Evolutionary conservation across 2,797 vertebrate genomes (phyloP).

Genomic region (Hemitrygon akajei): DNA sequence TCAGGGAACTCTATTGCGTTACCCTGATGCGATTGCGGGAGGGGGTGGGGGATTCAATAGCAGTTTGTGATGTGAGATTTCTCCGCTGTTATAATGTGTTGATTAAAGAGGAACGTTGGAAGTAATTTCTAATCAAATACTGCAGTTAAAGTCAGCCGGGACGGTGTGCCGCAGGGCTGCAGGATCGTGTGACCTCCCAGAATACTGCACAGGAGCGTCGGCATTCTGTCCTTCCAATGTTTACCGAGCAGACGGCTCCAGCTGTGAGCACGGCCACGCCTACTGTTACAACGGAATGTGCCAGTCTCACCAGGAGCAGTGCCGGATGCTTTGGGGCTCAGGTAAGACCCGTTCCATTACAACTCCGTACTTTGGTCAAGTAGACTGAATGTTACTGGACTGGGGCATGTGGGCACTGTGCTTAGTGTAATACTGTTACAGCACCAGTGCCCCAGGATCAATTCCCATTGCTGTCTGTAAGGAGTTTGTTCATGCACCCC

Average conservation of each 20-base stretch:
- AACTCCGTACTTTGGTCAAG: not conserved
- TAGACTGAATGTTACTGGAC: too few species aligned
- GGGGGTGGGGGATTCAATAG: too few species aligned
- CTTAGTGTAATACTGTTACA: too few species aligned
- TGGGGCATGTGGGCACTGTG: too few species aligned
- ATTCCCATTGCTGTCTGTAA: too few species aligned
- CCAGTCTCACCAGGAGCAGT: constrained; percentile 82
- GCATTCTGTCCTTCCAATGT: constrained; percentile 80
- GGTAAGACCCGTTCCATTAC: constrained; percentile 58
- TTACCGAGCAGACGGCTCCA: constrained; percentile 78
- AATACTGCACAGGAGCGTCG: constrained; percentile 82
- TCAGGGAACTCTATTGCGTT: too few species aligned
- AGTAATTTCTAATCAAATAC: not conserved
- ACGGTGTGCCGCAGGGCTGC: constrained; percentile 72
- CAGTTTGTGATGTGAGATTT: too few species aligned
- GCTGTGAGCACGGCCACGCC: constrained; percentile 66
- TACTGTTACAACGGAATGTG: constrained; percentile 89
- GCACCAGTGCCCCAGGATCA: too few species aligned
- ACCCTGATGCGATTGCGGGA: too few species aligned
- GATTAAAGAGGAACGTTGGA: too few species aligned
- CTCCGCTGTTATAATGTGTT: too few species aligned
- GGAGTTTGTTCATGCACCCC: too few species aligned
- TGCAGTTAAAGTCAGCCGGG: constrained; percentile 76
- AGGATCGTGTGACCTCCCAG: constrained; percentile 82
- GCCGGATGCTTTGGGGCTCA: constrained; percentile 84